A percentile compares a stretch with the other conserved stretches of the same genome.
phyloP scores from a whole-genome alignment of 2,888 invertebrate species.

The Tipula helvola region DNA sequence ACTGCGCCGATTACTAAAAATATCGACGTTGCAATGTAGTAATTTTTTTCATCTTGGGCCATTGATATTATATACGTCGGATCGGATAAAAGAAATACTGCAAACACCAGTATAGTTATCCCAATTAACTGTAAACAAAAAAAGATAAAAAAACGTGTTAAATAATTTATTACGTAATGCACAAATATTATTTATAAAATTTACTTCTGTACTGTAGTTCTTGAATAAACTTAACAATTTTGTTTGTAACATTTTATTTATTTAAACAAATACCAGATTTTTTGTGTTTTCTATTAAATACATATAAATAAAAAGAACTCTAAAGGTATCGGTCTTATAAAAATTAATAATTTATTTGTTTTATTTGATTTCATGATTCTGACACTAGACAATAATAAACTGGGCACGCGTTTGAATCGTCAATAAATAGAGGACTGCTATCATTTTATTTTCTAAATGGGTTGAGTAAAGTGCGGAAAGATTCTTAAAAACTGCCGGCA shows the following conservation, averaged over 20 bases:
- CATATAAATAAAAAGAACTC: background rate
- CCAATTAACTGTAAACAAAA: constrained; percentile 52
- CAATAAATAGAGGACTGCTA: background rate
- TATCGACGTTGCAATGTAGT: constrained; percentile 57
- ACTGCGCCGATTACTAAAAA: constrained; percentile 58
- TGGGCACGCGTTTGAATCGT: background rate
- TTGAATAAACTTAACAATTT: background rate
- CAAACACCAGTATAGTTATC: constrained; percentile 51
- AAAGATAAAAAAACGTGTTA: background rate
- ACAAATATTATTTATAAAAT: background rate
- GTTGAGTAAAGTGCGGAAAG: too few relatives aligned
- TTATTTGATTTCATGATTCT: background rate
- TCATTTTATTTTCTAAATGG: background rate
- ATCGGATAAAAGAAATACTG: constrained; percentile 68
- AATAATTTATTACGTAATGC: background rate
- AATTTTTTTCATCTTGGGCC: constrained; percentile 48
- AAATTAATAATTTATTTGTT: background rate
- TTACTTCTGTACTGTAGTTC: background rate
- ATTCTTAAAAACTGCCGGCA: too few relatives aligned
- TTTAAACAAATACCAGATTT: background rate
- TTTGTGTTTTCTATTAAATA: background rate
- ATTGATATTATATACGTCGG: constrained; percentile 58
- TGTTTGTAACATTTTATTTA: background rate
- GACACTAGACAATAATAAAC: background rate
- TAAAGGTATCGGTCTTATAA: background rate